Percentiles rank a stretch among this genome's conserved stretches.
Conservation (phyloP, 2,113 vertebrate species). For the Ceyx melanurus region DNA sequence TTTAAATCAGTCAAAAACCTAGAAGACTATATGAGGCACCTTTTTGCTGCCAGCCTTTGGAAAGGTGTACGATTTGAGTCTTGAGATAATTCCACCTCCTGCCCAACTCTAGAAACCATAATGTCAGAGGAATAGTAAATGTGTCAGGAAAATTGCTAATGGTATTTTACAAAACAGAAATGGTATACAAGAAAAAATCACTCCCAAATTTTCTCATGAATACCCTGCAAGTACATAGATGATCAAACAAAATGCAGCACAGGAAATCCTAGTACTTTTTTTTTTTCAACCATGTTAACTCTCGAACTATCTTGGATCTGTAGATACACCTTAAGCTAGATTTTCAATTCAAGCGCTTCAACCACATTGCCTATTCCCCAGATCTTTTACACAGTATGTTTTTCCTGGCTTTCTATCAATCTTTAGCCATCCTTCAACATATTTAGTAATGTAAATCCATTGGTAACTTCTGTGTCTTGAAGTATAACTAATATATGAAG, state of each 20-base stretch:
- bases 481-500: background rate
- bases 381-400: background rate
- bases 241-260: background rate
- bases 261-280: background rate
- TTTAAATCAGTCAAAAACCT: constrained; percentile 59
- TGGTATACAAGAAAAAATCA: background rate
- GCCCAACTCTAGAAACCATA: constrained; percentile 86
- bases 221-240: background rate
- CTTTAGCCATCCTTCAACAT: background rate
- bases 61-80: constrained; percentile 86
- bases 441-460: background rate
- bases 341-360: background rate
- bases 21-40: constrained; percentile 78
- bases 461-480: background rate
- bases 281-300: background rate
- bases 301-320: background rate
- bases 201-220: background rate
- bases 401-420: background rate
- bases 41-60: constrained; percentile 86
- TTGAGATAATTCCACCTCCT: constrained; percentile 84
- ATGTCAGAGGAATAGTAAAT: constrained; percentile 78
- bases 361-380: background rate
- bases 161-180: background rate
- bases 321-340: background rate
- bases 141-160: constrained; percentile 45